Base-by-base conservation (phyloP, 2,797 vertebrate genomes). In the Neomorphus geoffroyi region DNA sequence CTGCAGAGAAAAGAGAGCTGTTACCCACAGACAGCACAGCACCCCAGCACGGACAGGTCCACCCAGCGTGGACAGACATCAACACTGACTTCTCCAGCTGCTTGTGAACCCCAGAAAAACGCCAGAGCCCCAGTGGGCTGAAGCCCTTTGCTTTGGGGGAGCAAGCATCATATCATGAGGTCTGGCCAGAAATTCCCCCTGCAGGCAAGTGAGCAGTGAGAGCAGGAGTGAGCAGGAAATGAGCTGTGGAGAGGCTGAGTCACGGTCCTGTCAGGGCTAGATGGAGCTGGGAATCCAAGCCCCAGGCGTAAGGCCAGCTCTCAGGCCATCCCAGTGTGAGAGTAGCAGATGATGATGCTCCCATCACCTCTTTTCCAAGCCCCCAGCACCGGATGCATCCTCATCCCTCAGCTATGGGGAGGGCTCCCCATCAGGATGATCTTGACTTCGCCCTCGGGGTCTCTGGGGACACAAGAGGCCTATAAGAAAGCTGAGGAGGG, bases 1-100 rank as follows among this genome's bases (percentile, higher is more conserved):
- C 99, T 99, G 97, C 87, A 86, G 96, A 11, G 73, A 94, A n/a
- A 95, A 84, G 28, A 81, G 43, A 82, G 75, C 24, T 9, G 65
- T 70, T 51, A 82, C 23, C 60, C 9, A 0, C 35, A 58, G 78
- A 41, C 4, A 37, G 51, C n/a, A 57, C 2, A 3, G 90, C 75
- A 39, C 16, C 64, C 43, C 1, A 1, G 45, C 8, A 7, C 1
- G 1, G 46, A 64, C 58, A 17, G 58, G 90, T 69, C 80, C 41
- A 79, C 18, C 7, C 12, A 8, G 22, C 0, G 0, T 1, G 13
- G 27, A 61, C 1, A 35, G 71, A 32, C 46, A 66, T 3, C 0
- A 0, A 19, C 0, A 1, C 35, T 2, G 4, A 71, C 17, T 72
- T 18, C 79, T 66, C 46, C 81, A 75, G 27, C 10, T 7, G 17